A percentile compares a stretch with the other conserved stretches of the same genome.
phyloP scores from a whole-genome alignment of 2,113 vertebrate genomes.

The Arenaria interpres region DNA sequence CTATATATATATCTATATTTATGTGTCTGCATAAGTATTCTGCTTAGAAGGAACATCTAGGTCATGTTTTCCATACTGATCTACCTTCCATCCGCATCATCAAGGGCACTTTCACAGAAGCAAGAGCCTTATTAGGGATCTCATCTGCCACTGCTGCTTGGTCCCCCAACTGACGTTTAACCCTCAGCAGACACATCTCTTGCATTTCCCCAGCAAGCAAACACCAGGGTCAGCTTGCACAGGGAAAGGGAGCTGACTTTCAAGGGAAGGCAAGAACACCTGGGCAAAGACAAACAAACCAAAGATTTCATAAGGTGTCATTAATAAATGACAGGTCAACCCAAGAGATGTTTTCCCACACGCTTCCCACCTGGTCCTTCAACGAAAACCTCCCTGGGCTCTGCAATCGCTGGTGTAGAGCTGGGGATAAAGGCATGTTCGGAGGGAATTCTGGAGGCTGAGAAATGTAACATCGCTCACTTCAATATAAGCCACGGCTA shows the following conservation, averaged over 20 bases:
- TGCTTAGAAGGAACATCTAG: conserved; percentile 29
- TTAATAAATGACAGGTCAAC: background rate
- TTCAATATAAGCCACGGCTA: background rate
- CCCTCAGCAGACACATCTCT: background rate
- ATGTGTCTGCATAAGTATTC: background rate
- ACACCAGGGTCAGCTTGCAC: background rate
- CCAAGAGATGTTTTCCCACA: background rate
- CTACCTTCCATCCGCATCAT: conserved; percentile 8
- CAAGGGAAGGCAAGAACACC: background rate
- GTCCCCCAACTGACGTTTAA: background rate
- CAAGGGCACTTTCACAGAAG: conserved; percentile 26
- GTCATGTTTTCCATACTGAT: conserved; percentile 32
- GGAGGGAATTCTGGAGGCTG: background rate
- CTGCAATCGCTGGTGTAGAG: background rate
- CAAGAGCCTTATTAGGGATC: background rate
- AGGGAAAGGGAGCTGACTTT: background rate
- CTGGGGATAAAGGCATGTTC: background rate
- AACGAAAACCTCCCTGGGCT: background rate
- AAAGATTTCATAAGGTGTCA: background rate
- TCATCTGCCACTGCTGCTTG: background rate
- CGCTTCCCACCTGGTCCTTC: background rate
- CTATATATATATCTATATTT: background rate
- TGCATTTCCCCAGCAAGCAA: background rate
- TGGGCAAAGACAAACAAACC: background rate
- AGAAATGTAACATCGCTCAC: background rate